Conservation (phyloP, 64 coral and sea anemone species). For the Montipora sp. region DNA sequence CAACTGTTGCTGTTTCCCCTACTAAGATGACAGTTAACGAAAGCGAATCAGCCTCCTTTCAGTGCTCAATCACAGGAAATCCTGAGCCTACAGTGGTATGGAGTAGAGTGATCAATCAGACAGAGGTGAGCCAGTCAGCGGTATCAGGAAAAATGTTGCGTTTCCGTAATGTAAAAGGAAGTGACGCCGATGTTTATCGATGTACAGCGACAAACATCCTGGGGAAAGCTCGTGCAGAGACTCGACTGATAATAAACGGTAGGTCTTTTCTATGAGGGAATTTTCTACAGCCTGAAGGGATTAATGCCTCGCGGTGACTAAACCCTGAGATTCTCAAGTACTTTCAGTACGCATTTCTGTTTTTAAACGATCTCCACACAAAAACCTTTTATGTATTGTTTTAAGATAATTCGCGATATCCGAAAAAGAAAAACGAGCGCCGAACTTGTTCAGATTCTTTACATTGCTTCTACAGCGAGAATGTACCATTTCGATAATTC, state of each 20-base stretch:
- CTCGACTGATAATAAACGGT: background rate
- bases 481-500: too few relatives aligned
- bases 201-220: slow-evolving; percentile 3
- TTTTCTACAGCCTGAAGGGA: too few relatives aligned
- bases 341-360: too few relatives aligned
- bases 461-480: too few relatives aligned
- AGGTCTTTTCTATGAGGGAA: too few relatives aligned
- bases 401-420: too few relatives aligned
- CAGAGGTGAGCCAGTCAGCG: background rate
- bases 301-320: too few relatives aligned
- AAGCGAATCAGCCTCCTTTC: background rate
- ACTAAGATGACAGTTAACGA: slow-evolving; percentile 19
- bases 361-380: too few relatives aligned
- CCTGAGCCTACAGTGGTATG: slow-evolving; percentile 32
- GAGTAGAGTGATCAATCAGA: slow-evolving; percentile 47
- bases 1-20: background rate
- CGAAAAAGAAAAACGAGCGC: too few relatives aligned
- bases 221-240: background rate
- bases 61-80: slow-evolving; percentile 61
- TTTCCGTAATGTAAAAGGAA: background rate
- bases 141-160: background rate
- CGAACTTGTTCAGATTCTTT: too few relatives aligned
- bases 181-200: background rate
- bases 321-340: too few relatives aligned
- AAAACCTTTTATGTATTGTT: too few relatives aligned